Evolutionary conservation across 1,140 invertebrate genomes (phyloP).

Genomic region (Zaprionus kolodkinae): DNA sequence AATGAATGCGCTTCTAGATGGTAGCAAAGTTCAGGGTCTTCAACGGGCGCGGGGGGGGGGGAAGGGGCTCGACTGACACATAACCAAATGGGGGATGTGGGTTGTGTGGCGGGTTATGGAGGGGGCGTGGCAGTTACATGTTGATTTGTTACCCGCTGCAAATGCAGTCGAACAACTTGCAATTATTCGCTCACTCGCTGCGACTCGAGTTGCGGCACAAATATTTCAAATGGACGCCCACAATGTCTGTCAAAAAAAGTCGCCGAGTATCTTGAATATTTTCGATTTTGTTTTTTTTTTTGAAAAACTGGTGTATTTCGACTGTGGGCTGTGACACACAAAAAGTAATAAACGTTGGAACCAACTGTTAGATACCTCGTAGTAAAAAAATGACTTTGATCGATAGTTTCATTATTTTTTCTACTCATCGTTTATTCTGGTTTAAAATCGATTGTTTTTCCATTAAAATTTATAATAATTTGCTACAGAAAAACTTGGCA

Average conservation of each 20-base stretch:
- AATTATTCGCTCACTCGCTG: constrained; percentile 22
- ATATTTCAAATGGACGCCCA: constrained; percentile 57
- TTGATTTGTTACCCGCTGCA: constrained; percentile 33
- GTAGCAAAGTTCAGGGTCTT: constrained; percentile 31
- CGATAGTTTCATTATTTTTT: no score
- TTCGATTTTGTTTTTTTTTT: constrained; percentile 33
- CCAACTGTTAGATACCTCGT: neutral
- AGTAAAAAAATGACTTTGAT: no score
- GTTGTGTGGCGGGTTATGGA: no score
- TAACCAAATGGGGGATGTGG: neutral
- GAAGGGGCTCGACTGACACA: neutral
- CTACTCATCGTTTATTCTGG: no score
- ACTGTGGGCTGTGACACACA: constrained; percentile 62
- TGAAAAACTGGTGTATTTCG: constrained; percentile 20
- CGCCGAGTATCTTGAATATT: constrained; percentile 26
- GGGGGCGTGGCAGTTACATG: constrained; percentile 1
- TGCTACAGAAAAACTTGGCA: no score
- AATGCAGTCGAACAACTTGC: constrained; percentile 34
- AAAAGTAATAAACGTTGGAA: neutral
- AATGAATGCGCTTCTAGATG: constrained; percentile 7
- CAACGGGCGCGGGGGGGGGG: neutral
- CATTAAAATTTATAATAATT: no score
- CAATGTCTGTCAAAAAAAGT: constrained; percentile 45
- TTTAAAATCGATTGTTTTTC: no score
- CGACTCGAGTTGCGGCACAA: constrained; percentile 29